These are phyloP conservation scores for Solea solea DNA, from an alignment of 2,113 vertebrate genomes.

Conservation along the genomic window DNA sequence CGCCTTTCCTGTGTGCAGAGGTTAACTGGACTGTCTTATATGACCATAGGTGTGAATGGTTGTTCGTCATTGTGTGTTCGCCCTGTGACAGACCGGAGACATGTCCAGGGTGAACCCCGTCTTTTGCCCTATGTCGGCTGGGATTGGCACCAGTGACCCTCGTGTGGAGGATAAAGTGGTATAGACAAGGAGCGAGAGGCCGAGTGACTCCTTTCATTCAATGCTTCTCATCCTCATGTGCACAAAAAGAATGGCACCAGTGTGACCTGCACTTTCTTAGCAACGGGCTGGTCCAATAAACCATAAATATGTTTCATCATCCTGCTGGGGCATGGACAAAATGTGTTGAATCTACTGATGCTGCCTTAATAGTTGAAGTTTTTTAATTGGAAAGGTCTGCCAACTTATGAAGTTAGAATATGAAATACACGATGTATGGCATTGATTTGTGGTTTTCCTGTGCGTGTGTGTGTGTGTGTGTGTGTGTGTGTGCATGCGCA, in stretches of 20 bases:
- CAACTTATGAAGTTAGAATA: neutral
- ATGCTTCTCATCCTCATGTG: slow-evolving; percentile 1
- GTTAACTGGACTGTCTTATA: too few relatives aligned
- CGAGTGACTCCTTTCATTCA: neutral
- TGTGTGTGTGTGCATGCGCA: neutral
- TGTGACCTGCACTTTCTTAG: slow-evolving; percentile 21
- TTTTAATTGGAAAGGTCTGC: too few relatives aligned
- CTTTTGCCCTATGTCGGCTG: too few relatives aligned
- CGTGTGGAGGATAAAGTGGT: too few relatives aligned
- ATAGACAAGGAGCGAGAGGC: too few relatives aligned
- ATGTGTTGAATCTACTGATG: neutral
- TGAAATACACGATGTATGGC: neutral
- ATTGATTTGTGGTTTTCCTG: neutral
- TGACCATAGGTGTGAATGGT: too few relatives aligned
- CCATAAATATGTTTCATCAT: slow-evolving; percentile 46
- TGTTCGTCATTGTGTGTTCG: too few relatives aligned
- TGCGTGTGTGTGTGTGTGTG: neutral
- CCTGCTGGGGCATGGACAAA: slow-evolving; percentile 24
- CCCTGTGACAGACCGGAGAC: too few relatives aligned
- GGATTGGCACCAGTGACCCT: too few relatives aligned
- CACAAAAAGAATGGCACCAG: neutral
- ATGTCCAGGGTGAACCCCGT: too few relatives aligned
- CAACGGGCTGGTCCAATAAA: neutral
- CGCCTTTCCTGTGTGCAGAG: too few relatives aligned
- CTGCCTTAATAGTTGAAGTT: neutral